These are phyloP conservation scores for Manacus vitellinus DNA, from an alignment of 2,113 vertebrate species.

Conservation along the genomic window DNA sequence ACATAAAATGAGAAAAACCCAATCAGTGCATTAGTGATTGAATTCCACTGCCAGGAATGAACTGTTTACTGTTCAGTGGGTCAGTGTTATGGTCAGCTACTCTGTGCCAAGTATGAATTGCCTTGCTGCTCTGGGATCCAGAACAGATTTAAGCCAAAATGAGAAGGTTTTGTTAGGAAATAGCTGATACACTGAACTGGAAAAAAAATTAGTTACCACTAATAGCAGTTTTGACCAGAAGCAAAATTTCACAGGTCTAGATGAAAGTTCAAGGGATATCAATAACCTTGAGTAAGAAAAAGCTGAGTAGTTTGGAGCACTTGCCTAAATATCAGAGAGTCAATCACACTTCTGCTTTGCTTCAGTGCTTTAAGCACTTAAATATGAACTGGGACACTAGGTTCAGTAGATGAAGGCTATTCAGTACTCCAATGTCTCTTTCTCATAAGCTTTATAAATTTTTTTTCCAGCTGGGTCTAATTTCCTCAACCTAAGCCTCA, in stretches of 20 bases:
- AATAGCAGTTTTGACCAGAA: neutral
- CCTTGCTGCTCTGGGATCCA: neutral
- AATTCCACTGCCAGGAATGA: neutral
- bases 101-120: neutral
- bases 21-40: neutral
- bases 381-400: neutral
- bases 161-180: neutral
- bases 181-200: neutral
- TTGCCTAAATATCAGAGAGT: neutral
- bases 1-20: neutral
- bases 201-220: neutral
- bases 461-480: neutral
- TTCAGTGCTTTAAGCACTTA: neutral
- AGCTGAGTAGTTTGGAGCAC: neutral
- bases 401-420: neutral
- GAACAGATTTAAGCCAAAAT: neutral
- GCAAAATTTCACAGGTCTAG: neutral
- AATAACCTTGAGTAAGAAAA: neutral
- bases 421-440: neutral
- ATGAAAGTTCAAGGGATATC: neutral
- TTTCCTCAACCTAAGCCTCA: neutral
- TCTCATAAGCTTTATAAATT: neutral
- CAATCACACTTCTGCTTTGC: neutral
- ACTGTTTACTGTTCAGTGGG: neutral
- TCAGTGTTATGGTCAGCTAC: neutral